phyloP scores from a whole-genome alignment of 2,113 vertebrate genomes.

The Mesoclemmys tuberculata region DNA sequence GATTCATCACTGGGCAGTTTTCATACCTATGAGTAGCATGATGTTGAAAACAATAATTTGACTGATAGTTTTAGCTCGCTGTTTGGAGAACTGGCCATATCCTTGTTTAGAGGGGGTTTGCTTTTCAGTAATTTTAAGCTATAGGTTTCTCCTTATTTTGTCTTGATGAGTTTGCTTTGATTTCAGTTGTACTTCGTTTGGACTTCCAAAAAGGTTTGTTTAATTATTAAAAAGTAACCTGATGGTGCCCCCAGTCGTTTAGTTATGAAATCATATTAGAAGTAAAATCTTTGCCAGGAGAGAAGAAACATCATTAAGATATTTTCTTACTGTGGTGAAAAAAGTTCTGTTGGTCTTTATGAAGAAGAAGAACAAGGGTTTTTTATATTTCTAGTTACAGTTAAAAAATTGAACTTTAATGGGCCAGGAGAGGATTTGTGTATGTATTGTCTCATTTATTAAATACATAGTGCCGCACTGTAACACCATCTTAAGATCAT shows the following conservation, averaged over 20 bases:
- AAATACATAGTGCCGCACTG: not conserved
- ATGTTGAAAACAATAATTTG: slow-evolving; percentile 66
- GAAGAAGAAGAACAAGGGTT: not conserved
- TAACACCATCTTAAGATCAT: not conserved
- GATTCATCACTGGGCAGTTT: slow-evolving; percentile 73
- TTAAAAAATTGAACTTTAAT: not conserved
- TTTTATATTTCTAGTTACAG: not conserved
- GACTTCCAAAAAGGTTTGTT: not conserved
- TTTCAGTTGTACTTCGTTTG: not conserved
- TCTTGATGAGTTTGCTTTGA: not conserved
- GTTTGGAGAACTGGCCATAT: not conserved
- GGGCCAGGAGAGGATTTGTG: not conserved
- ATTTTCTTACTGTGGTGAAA: not conserved
- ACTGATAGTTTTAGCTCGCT: slow-evolving; percentile 42
- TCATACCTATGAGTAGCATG: slow-evolving; percentile 69
- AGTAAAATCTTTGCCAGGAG: not conserved
- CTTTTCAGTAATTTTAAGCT: not conserved
- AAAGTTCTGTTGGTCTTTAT: not conserved
- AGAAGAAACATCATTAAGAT: not conserved
- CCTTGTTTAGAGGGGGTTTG: slow-evolving; percentile 2
- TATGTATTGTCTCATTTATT: not conserved
- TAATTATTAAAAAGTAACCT: not conserved
- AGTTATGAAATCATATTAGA: slow-evolving; percentile 5
- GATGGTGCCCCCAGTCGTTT: not conserved
- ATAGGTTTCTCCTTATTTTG: not conserved